These are phyloP conservation scores for Cheracebus regulus DNA, from an alignment of 2,797 vertebrate species.

Conservation along the genomic window DNA sequence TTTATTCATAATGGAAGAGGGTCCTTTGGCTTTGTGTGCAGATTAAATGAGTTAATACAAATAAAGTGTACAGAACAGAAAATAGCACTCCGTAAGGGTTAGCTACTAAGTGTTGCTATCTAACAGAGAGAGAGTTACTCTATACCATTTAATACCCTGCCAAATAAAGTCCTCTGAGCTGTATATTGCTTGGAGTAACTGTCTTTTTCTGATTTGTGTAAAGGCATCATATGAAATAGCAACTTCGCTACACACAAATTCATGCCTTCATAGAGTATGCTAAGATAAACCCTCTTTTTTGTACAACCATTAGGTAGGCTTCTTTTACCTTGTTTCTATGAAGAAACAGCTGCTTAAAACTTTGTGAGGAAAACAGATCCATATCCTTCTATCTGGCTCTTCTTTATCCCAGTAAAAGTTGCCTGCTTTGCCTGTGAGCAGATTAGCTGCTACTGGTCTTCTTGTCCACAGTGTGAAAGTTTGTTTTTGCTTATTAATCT, in stretches of 20 bases:
- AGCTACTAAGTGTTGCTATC: not conserved
- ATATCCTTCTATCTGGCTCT: not conserved
- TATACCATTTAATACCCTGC: not conserved
- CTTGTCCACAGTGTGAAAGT: not conserved
- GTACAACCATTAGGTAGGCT: not conserved
- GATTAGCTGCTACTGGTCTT: not conserved
- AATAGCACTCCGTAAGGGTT: not conserved
- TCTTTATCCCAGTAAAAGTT: not conserved
- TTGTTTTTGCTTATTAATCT: not conserved
- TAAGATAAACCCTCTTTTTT: not conserved
- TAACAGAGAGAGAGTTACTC: not conserved
- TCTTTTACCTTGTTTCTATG: not conserved
- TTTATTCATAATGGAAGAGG: not conserved
- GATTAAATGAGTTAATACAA: slow-evolving; percentile 16
- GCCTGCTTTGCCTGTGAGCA: not conserved
- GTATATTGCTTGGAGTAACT: not conserved
- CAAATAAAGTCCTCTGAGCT: not conserved
- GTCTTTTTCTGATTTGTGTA: not conserved
- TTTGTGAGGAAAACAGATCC: slow-evolving; percentile 10
- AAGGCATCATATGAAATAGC: not conserved
- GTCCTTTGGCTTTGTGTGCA: not conserved
- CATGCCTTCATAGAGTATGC: not conserved
- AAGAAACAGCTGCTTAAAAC: slow-evolving; percentile 1
- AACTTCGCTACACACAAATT: not conserved
- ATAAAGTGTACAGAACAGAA: not conserved